phyloP scores from a whole-genome alignment of 53 echinoderm and acorn worm species.

The Actinopyga echinites region DNA sequence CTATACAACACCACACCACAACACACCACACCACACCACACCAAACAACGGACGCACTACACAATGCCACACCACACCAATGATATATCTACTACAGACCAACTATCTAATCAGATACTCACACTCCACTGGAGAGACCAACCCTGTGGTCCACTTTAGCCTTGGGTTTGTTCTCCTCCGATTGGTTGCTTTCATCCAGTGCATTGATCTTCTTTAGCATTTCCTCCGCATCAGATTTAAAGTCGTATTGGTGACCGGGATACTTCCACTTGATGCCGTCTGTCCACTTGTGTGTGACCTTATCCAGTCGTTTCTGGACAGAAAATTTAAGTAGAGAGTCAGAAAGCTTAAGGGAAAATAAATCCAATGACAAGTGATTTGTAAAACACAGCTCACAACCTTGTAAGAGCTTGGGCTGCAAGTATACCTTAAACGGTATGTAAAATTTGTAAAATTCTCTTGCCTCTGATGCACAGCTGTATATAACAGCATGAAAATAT shows the following conservation, averaged over 20 bases:
- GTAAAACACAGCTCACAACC: too few relatives aligned
- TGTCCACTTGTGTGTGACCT: background rate
- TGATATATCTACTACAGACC: too few relatives aligned
- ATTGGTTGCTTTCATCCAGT: background rate
- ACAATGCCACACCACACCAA: too few relatives aligned
- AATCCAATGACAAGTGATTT: too few relatives aligned
- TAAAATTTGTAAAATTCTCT: too few relatives aligned
- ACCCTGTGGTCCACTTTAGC: conserved; percentile 1
- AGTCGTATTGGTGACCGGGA: background rate
- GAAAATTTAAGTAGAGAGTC: background rate
- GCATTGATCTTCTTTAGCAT: conserved; percentile 13
- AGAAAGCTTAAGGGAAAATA: background rate
- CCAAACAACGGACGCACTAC: too few relatives aligned
- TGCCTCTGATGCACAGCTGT: too few relatives aligned
- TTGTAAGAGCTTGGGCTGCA: too few relatives aligned
- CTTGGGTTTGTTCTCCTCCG: background rate
- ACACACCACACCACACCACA: too few relatives aligned
- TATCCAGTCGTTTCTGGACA: background rate
- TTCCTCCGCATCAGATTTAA: conserved; percentile 2
- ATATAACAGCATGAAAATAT: too few relatives aligned
- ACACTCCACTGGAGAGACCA: conserved; percentile 9
- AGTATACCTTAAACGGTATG: too few relatives aligned
- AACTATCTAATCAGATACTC: background rate
- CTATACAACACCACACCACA: too few relatives aligned
- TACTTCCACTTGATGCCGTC: conserved; percentile 14